A percentile compares a stretch with the other conserved stretches of the same genome.
phyloP scores from a whole-genome alignment of 2,113 vertebrate species.

The Oncorhynchus tshawytscha region DNA sequence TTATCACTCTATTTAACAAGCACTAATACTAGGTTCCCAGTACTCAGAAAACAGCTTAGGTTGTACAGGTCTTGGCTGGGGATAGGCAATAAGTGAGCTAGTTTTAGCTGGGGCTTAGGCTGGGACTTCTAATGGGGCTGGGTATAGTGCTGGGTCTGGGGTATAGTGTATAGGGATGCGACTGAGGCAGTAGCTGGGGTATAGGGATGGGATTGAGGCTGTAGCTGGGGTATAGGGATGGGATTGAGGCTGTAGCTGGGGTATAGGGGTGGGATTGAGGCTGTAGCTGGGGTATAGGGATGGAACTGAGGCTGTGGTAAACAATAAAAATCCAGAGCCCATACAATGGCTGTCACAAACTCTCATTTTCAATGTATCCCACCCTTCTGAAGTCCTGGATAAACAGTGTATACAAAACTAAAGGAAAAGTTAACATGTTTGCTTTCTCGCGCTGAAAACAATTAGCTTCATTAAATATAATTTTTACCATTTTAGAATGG shows the following conservation, averaged over 20 bases:
- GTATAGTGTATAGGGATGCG: background rate
- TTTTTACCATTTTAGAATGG: slow-evolving; percentile 63
- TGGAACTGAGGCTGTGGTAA: background rate
- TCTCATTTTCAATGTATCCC: slow-evolving; percentile 50
- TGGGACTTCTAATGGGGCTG: background rate
- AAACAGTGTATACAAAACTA: slow-evolving; percentile 42
- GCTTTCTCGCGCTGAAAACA: slow-evolving; percentile 56
- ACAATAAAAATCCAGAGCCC: background rate
- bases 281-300: background rate
- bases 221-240: too few species aligned
- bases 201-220: too few species aligned
- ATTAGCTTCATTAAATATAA: slow-evolving; percentile 66
- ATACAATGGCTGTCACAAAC: slow-evolving; percentile 54
- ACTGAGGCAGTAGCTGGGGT: background rate
- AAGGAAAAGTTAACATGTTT: slow-evolving; percentile 49
- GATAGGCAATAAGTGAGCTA: background rate
- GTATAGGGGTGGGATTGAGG: too few species aligned
- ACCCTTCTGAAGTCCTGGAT: slow-evolving; percentile 21
- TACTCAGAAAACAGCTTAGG: background rate
- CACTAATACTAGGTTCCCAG: slow-evolving; percentile 34
- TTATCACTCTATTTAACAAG: slow-evolving; percentile 53
- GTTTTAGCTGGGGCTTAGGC: background rate
- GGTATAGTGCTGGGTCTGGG: background rate
- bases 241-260: too few species aligned
- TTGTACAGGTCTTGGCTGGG: background rate